phyloP scores from a whole-genome alignment of 2,888 invertebrate species.

The Sialis lutaria region DNA sequence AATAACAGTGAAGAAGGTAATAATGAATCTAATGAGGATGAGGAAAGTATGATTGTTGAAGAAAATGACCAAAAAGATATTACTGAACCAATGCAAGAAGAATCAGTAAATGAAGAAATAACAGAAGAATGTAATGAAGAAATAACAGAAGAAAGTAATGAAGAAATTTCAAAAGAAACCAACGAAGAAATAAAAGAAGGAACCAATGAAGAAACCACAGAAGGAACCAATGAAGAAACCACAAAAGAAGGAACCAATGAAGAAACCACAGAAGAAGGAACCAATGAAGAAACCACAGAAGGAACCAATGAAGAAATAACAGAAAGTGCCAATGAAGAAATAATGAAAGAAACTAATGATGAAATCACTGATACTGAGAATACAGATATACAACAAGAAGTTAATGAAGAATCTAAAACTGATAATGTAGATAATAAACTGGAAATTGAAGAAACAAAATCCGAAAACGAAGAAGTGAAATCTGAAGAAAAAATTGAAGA shows the following conservation, averaged over 20 bases:
- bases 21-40: not conserved
- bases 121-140: not conserved
- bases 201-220: not conserved
- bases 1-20: no score
- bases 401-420: not conserved
- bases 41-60: not conserved
- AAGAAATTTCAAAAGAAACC: not conserved
- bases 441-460: slow-evolving; percentile 2
- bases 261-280: slow-evolving; percentile 5
- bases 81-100: not conserved
- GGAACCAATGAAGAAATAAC: slow-evolving; percentile 4
- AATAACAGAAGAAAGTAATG: not conserved
- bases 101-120: not conserved
- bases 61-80: slow-evolving; percentile 5
- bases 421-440: slow-evolving; percentile 1
- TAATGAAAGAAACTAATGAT: slow-evolving; percentile 4
- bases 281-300: slow-evolving; percentile 5
- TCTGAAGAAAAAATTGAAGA: not conserved
- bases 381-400: not conserved
- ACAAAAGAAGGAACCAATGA: slow-evolving; percentile 5
- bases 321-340: slow-evolving; percentile 1
- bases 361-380: not conserved
- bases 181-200: slow-evolving; percentile 6
- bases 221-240: slow-evolving; percentile 1
- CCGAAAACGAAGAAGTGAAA: not conserved